Percentiles rank a stretch among this genome's conserved stretches.
Evolutionary conservation across 2,888 invertebrate species (phyloP).

Genomic region (Microctonus aethiopoides): DNA sequence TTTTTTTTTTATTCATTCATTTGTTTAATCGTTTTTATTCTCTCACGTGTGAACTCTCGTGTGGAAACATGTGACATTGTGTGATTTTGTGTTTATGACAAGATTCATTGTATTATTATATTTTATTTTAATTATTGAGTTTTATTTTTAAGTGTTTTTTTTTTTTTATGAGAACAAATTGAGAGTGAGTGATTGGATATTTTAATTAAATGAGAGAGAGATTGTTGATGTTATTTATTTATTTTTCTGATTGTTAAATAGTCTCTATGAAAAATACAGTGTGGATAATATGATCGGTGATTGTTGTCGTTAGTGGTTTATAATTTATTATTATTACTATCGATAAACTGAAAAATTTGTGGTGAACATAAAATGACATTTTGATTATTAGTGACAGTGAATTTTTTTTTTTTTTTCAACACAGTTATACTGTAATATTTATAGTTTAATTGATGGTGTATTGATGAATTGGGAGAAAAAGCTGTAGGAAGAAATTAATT

Average conservation of each 20-base stretch:
- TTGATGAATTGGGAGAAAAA: not conserved
- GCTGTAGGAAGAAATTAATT: no score
- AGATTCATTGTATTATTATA: no score
- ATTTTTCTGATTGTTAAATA: not conserved
- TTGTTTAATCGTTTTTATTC: not conserved
- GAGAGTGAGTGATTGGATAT: not conserved
- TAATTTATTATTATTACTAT: not conserved
- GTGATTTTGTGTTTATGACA: not conserved
- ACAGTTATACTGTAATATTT: not conserved
- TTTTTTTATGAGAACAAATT: not conserved
- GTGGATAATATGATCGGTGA: not conserved
- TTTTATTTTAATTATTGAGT: not conserved
- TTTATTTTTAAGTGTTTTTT: not conserved
- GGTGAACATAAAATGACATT: not conserved
- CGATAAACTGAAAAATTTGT: slow-evolving; percentile 1
- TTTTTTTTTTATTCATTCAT: not conserved
- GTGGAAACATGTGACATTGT: not conserved
- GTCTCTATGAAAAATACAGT: not conserved
- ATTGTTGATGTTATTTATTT: no score
- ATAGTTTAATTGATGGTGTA: not conserved
- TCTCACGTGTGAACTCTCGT: not conserved
- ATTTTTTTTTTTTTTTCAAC: not conserved
- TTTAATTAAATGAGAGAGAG: not conserved
- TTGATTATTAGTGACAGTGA: not conserved
- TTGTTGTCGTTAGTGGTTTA: not conserved